Conservation (phyloP, 2,888 invertebrate species). For the Homarus gammarus region DNA sequence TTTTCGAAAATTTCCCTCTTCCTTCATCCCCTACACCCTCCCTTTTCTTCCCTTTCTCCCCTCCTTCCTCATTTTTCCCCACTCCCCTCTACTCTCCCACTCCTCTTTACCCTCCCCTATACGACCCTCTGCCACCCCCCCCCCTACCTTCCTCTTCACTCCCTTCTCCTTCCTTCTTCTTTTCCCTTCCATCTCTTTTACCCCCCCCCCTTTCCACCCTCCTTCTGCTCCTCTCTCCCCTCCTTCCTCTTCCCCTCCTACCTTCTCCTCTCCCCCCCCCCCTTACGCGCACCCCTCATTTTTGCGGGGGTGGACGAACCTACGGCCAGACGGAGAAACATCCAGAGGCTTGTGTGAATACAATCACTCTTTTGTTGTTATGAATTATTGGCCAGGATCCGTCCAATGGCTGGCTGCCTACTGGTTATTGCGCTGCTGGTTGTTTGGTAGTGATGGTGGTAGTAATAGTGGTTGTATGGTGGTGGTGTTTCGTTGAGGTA, state of each 20-base stretch:
- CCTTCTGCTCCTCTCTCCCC: no score
- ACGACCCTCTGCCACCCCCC: neutral
- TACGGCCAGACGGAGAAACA: constrained; percentile 8
- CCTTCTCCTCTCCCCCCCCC: neutral
- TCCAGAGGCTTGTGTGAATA: neutral
- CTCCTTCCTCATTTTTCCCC: neutral
- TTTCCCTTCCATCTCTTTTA: neutral
- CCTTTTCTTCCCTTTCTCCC: neutral
- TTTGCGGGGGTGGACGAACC: neutral
- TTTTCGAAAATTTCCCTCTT: neutral
- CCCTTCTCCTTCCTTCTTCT: neutral
- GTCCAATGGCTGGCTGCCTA: neutral
- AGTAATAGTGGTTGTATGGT: no score
- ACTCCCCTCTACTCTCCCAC: neutral
- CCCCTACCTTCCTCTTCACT: neutral
- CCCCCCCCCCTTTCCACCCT: no score
- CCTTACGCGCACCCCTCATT: neutral
- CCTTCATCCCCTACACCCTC: neutral
- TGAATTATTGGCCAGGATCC: neutral
- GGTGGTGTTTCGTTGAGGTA: no score
- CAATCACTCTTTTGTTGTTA: constrained; percentile 8
- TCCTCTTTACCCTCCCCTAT: no score
- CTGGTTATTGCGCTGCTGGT: neutral
- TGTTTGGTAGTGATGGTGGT: neutral
- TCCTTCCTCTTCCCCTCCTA: neutral